Percentiles rank a stretch among this genome's conserved stretches.
Conservation (phyloP, 2,113 vertebrate species). For the Silurus glanis region DNA sequence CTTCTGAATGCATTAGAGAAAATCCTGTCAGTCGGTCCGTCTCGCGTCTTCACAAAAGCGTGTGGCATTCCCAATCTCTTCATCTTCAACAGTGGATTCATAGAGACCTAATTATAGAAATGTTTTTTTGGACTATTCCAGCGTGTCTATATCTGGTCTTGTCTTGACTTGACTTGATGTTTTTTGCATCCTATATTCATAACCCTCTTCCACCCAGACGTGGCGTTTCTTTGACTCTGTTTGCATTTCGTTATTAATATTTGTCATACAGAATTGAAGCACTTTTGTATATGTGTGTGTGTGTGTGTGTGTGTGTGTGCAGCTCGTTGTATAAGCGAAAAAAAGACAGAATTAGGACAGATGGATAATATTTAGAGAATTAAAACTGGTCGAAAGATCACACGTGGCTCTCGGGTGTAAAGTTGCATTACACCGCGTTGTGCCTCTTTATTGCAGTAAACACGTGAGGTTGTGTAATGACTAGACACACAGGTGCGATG, state of each 20-base stretch:
- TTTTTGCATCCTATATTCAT: neutral
- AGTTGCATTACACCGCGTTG: neutral
- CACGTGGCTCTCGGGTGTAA: neutral
- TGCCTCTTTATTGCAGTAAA: neutral
- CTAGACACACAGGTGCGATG: no score
- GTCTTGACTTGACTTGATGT: neutral
- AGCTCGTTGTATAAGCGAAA: neutral
- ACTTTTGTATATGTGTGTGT: no score
- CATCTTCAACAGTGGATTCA: neutral
- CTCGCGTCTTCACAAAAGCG: neutral
- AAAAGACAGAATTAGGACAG: neutral
- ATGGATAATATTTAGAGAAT: neutral
- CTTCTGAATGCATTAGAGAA: constrained; percentile 10
- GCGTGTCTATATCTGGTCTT: neutral
- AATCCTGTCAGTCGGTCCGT: constrained; percentile 7
- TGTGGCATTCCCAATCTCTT: neutral
- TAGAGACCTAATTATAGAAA: neutral
- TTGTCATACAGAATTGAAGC: neutral
- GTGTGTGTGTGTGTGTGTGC: neutral
- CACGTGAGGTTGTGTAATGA: neutral
- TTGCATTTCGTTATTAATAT: neutral
- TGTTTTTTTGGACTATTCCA: neutral
- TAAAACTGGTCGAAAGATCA: neutral
- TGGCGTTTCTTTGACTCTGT: neutral
- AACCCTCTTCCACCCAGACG: no score